These are phyloP conservation scores for Pyralis farinalis DNA, from an alignment of 2,888 invertebrate genomes.

Conservation along the genomic window DNA sequence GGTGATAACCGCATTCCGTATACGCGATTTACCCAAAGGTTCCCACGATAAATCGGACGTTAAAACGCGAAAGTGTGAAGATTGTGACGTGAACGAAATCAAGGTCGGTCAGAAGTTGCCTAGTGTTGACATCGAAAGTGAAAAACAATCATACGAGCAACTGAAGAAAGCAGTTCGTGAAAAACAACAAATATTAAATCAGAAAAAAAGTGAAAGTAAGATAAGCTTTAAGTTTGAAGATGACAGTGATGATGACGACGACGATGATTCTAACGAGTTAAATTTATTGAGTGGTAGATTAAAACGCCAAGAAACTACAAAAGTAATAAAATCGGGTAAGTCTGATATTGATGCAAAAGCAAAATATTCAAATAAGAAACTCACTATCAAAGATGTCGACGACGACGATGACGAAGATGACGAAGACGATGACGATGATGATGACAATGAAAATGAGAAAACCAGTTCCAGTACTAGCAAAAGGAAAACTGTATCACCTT, in stretches of 20 bases:
- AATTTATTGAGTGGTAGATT: slow-evolving; percentile 27
- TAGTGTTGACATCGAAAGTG: slow-evolving; percentile 64
- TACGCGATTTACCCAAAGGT: slow-evolving; percentile 67
- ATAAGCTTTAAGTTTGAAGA: slow-evolving; percentile 34
- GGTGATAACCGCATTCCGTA: slow-evolving; percentile 78
- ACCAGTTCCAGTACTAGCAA: background rate
- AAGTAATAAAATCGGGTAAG: slow-evolving; percentile 21
- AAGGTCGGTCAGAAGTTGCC: slow-evolving; percentile 48
- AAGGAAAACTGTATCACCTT: background rate
- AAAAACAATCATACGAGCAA: slow-evolving; percentile 47
- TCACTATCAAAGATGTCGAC: slow-evolving; percentile 14
- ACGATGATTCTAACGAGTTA: slow-evolving; percentile 32
- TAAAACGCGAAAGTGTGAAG: slow-evolving; percentile 60
- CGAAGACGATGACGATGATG: slow-evolving; percentile 4
- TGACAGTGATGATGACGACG: slow-evolving; percentile 41
- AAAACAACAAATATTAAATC: slow-evolving; percentile 41
- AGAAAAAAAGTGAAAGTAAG: slow-evolving; percentile 37
- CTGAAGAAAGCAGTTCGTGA: slow-evolving; percentile 49
- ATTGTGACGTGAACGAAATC: slow-evolving; percentile 60
- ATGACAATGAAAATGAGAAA: background rate
- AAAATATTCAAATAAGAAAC: slow-evolving; percentile 4
- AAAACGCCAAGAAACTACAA: slow-evolving; percentile 26
- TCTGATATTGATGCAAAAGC: slow-evolving; percentile 13
- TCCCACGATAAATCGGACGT: slow-evolving; percentile 39
- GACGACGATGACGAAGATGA: slow-evolving; percentile 9